Base-by-base conservation (phyloP, 2,113 vertebrate genomes). In the Menidia beryllina region DNA sequence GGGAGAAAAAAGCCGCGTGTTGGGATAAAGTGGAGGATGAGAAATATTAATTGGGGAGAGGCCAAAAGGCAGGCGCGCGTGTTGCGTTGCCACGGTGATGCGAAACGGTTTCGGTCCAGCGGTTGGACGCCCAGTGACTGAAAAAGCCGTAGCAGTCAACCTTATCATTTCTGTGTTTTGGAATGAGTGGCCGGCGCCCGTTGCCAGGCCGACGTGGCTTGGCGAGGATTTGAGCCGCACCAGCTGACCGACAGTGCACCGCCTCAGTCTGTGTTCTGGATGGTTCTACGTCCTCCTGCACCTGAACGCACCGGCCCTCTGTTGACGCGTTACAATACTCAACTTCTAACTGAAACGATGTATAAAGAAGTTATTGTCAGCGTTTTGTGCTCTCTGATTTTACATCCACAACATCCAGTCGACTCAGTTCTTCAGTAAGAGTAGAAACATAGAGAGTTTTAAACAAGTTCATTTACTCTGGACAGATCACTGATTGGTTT, bases 151-250 rank as follows among this genome's bases (percentile, higher is more conserved):
- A 19, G 51, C 51, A 20, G 27, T 30, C 57, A 59, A 68, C 75
- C 72, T 67, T 87, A 63, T 75, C 75, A 84, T 87, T 81, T 72
- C 73, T 68, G 36, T 54, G 26, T 55, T 74, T 72, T 63, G 66
- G 72, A 77, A 65, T 73, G 41, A 77, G 63, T 27, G 20, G 38
- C 69, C 30, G 25, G 7, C 53, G 70, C n/a, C 15, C 55, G 36
- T 39, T 30, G 74, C 68, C 79, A 83, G 50, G 6, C 81, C 62
- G 0, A 14, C 68, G 61, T 60, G 83, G 75, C 34, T 61, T 69
- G 69, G 72, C 30, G 64, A 45, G 51, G 51, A 72, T 61, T 72
- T 76, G 19, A 59, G 25, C 52, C 26, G 52, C 12, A 10, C 61
- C 58, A n/a, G 48, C 20, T 66, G 81, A 75, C 55, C 57, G 81